These are phyloP conservation scores for Girardia tigrina DNA, from an alignment of 2,888 invertebrate genomes.

Conservation along the genomic window DNA sequence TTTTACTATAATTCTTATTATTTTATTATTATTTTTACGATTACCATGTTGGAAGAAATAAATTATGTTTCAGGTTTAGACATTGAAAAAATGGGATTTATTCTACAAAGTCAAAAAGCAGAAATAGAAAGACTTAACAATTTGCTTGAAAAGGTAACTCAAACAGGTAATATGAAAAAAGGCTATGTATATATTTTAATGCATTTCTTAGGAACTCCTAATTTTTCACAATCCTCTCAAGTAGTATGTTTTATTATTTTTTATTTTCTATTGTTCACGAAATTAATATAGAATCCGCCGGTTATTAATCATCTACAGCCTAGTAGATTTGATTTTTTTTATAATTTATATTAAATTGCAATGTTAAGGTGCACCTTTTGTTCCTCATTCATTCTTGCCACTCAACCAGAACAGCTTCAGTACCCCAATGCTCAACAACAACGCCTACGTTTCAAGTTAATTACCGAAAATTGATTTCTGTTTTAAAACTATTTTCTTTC, in stretches of 20 bases:
- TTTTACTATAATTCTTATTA: no score
- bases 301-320: neutral
- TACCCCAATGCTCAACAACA: neutral
- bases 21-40: no score
- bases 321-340: neutral
- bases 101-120: slow-evolving; percentile 16
- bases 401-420: neutral
- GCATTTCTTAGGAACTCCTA: neutral
- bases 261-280: no score
- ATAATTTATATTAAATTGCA: neutral
- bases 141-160: neutral
- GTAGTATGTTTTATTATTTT: neutral
- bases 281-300: neutral
- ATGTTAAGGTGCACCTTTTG: neutral
- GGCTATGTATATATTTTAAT: no score
- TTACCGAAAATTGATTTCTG: neutral
- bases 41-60: no score
- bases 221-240: neutral
- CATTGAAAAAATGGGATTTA: neutral
- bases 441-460: neutral
- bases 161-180: neutral
- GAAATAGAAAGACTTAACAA: neutral
- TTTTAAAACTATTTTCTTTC: neutral
- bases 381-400: neutral
- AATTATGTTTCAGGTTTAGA: neutral